phyloP scores from a whole-genome alignment of 2,113 vertebrate species.

The Tamias sibiricus region DNA sequence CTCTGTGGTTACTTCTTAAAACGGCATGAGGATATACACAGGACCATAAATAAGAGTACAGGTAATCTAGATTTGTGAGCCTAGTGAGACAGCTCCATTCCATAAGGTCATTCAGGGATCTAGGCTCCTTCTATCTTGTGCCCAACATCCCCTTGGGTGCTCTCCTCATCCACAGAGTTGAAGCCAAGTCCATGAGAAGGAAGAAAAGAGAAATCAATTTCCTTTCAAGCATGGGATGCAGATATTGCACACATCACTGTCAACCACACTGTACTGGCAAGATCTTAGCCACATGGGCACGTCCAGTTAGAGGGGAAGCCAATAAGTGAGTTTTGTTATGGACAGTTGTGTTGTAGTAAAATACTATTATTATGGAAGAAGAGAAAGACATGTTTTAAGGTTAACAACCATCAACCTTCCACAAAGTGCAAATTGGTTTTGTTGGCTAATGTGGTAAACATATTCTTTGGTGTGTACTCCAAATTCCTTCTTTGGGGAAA shows the following conservation, averaged over 20 bases:
- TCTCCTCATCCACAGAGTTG: background rate
- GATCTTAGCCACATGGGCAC: background rate
- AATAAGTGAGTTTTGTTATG: background rate
- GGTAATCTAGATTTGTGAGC: background rate
- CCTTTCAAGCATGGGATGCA: background rate
- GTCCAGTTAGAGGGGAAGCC: background rate
- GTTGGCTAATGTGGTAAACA: background rate
- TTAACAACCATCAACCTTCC: background rate
- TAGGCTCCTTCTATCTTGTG: background rate
- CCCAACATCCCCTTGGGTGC: background rate
- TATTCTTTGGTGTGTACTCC: background rate
- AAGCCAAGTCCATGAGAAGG: background rate
- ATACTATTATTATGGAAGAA: background rate
- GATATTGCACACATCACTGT: background rate
- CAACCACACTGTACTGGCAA: background rate
- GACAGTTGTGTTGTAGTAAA: background rate
- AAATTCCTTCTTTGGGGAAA: background rate
- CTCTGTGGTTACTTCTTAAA: background rate
- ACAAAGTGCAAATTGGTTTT: background rate
- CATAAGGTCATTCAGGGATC: background rate
- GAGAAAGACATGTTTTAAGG: background rate
- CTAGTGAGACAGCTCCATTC: background rate
- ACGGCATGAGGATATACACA: background rate
- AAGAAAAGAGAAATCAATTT: background rate
- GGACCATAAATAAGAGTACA: background rate